Percentiles rank a stretch among this genome's conserved stretches.
phyloP scores from a whole-genome alignment of 2,888 invertebrate genomes.

The Diarsia brunnea region DNA sequence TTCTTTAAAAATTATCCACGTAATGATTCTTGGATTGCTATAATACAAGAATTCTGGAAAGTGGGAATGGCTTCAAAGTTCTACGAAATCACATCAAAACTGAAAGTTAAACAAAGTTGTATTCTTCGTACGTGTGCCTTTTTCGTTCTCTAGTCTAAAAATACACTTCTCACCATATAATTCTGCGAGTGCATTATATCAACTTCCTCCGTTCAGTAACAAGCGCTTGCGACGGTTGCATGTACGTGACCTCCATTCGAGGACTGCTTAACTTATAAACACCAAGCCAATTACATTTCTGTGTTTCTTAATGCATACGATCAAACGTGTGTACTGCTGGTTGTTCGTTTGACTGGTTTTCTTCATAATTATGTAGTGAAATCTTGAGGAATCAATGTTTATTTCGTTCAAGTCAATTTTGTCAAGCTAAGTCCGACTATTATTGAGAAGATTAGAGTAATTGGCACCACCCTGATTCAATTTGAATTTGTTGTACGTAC shows the following conservation, averaged over 20 bases:
- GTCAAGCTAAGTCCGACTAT: not conserved
- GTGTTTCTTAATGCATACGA: conserved; percentile 42
- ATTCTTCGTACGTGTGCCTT: not conserved
- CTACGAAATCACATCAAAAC: conserved; percentile 13
- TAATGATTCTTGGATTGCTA: not conserved
- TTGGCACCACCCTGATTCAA: not conserved
- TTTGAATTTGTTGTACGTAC: not conserved
- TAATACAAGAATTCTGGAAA: not conserved
- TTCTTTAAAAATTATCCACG: not conserved
- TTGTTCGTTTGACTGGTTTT: not conserved
- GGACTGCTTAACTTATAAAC: conserved; percentile 48
- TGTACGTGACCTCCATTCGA: conserved; percentile 63
- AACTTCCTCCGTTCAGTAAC: conserved; percentile 45
- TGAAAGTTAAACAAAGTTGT: not conserved
- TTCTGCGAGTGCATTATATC: conserved; percentile 48
- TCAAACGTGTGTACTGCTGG: conserved; percentile 16
- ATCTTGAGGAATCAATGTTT: not conserved
- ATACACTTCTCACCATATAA: conserved; percentile 24
- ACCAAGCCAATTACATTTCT: conserved; percentile 51
- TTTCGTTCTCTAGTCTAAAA: conserved; percentile 39
- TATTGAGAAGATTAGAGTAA: not conserved
- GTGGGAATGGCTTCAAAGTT: not conserved
- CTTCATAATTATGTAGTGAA: not conserved
- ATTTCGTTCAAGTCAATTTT: not conserved
- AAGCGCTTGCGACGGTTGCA: conserved; percentile 53